phyloP scores from a whole-genome alignment of 2,888 invertebrate species.

The Tiliacea aurago region DNA sequence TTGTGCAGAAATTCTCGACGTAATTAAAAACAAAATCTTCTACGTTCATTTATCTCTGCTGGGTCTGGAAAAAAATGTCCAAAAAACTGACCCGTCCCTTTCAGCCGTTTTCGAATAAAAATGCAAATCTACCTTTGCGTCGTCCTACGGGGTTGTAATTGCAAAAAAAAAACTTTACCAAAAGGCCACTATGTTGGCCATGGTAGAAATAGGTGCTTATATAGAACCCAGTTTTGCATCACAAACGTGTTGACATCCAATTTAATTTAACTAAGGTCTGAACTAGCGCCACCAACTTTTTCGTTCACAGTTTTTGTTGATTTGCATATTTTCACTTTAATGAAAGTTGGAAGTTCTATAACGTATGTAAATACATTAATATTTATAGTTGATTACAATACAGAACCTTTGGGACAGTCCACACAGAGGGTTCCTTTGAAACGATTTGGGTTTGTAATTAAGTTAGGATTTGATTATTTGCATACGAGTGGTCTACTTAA shows the following conservation, averaged over 20 bases:
- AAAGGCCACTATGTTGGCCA: conserved; percentile 64
- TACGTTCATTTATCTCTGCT: conserved; percentile 58
- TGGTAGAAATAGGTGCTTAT: conserved; percentile 61
- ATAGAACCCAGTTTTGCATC: conserved; percentile 82
- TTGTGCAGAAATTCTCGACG: conserved; percentile 41
- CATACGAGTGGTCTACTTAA: conserved; percentile 56
- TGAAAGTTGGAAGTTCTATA: conserved; percentile 67
- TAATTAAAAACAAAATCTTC: conserved; percentile 65
- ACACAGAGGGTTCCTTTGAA: conserved; percentile 67
- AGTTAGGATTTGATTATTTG: conserved; percentile 67
- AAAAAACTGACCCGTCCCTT: conserved; percentile 69
- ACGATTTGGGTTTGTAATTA: conserved; percentile 69
- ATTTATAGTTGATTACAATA: conserved; percentile 84
- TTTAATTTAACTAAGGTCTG: conserved; percentile 77
- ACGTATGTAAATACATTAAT: conserved; percentile 79
- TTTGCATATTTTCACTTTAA: conserved; percentile 83
- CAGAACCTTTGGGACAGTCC: conserved; percentile 69
- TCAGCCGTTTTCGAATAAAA: conserved; percentile 79
- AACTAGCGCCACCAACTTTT: conserved; percentile 72
- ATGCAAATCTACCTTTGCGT: conserved; percentile 85
- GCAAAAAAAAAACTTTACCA: conserved; percentile 73
- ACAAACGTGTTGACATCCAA: conserved; percentile 80
- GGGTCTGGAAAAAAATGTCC: conserved; percentile 54
- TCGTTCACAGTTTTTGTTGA: conserved; percentile 69
- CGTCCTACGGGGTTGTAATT: conserved; percentile 77